Evolutionary conservation across 2,113 vertebrate species (phyloP), one percentile per base, ranked within the genome.

Genomic region (Gnathonemus echidnorhynchus): DNA sequence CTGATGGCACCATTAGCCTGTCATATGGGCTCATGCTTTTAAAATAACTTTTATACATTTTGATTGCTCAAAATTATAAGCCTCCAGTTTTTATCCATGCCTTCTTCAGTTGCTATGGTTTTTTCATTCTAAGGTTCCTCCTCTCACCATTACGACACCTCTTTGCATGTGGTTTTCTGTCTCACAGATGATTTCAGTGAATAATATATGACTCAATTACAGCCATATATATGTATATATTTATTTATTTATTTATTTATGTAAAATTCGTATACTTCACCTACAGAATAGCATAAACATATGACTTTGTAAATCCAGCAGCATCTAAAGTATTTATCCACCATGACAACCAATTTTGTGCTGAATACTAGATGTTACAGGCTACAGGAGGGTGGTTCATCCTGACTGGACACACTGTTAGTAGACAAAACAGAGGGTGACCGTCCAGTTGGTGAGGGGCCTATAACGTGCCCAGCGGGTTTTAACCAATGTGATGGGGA

Each of bases 1-100:
- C 62, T 74, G 66, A 89, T 74, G 27, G 88, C 58, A 27, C 46
- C 17, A 52, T 89, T 89, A 80, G 58, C 49, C 58, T 88, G 87
- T 89, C 88, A 89, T 8, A 74, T 11, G 1, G 13, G 42, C 70
- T 80, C 48, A 52, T 77, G 88, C 88, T 80, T 89, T 89, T 89
- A 89, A 52, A 89, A 50, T 52, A 80, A 89, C 66, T 74, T 89
- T 49, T 86, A 89, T 77, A 70, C 17, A 70, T 89, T 66, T 52
- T 35, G 66, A 80, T 89, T 80, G 48, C 88, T 89, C 17, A 70
- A 80, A 89, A 89, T 89, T 89, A 89, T 89, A 89, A 86, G 62
- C 62, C 46, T 42, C 66, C 3, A n/a, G 62, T 89, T 84, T 89
- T 21, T 46, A 19, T 85, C 24, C 49, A 42, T 89, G 35, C 9